A percentile compares a stretch with the other conserved stretches of the same genome.
Conservation (phyloP, 2,797 vertebrate species). For the Saguinus oedipus region DNA sequence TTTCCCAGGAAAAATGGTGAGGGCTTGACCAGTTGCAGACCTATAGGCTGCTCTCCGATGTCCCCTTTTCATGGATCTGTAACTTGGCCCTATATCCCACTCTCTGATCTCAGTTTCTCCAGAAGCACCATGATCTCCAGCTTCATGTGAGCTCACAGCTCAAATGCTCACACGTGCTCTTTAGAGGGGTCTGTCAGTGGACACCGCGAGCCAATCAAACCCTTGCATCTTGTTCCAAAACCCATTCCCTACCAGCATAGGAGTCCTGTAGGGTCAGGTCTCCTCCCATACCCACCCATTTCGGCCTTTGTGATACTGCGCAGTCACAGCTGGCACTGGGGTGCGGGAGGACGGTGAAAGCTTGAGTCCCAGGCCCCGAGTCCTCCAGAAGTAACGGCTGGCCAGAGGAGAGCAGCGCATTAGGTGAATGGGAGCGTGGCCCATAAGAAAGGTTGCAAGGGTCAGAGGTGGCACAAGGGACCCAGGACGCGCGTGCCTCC, state of each 20-base stretch:
- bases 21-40: background rate
- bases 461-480: background rate
- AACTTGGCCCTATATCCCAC: background rate
- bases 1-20: background rate
- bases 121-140: background rate
- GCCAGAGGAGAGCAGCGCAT: rapidly evolving
- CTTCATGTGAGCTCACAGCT: background rate
- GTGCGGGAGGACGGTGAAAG: background rate
- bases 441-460: background rate
- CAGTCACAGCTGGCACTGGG: background rate
- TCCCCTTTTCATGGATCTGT: background rate
- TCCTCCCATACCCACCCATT: background rate
- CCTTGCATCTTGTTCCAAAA: background rate
- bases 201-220: background rate
- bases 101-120: background rate
- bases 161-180: rapidly evolving
- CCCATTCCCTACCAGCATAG: background rate
- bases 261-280: background rate
- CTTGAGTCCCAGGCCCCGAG: background rate
- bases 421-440: background rate
- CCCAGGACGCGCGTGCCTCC: background rate
- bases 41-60: background rate
- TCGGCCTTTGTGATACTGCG: background rate
- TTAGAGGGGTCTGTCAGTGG: background rate
- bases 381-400: background rate